Base-by-base conservation (phyloP, 2,113 vertebrate species). In the Oxyruncus cristatus region DNA sequence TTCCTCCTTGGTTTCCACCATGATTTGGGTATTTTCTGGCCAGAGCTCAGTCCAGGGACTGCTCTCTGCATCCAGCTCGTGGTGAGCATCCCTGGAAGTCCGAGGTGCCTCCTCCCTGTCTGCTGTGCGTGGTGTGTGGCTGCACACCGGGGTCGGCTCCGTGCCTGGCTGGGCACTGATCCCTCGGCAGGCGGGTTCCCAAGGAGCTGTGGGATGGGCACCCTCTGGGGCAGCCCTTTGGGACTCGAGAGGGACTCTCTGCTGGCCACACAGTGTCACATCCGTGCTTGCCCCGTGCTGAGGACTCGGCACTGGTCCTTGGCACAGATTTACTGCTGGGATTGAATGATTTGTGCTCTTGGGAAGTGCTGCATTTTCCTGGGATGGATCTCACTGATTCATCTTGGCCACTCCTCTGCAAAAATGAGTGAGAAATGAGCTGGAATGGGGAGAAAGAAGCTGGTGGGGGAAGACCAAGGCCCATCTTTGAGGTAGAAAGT, bases 281-380 rank as follows among this genome's bases (percentile, higher is more conserved):
- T n/a, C 55, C 23, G 21, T 5, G 1, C 22, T 33, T 24, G 7
- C 26, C 3, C 0, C 7, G n/a, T 74, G 55, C 83, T n/a, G 14
- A 32, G 56, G 32, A 2, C 58, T 67, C 47, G 7, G 33, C 59
- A 42, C 20, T 8, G 66, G 7, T 2, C 20, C 26, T 33, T 27
- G 80, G 58, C 80, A 41, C 6, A 0, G 0, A 5, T 26, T 18
- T 19, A 11, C 35, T 73, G 65, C 67, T 50, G 76, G 42, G 11
- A 11, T 5, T 5, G 47, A 39, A 2, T 32, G 27, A 1, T 30
- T 11, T 27, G 24, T 20, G 67, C 56, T 42, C 67, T 47, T 26
- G 12, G 21, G 39, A 12, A 68, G 7, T 0, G 0, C 46, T 67
- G 24, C 1, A 0, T 55, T 59, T 55, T 61, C 42, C 53, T 59